These are phyloP conservation scores for Lampris incognitus DNA, from an alignment of 2,113 vertebrate genomes.

Conservation along the genomic window DNA sequence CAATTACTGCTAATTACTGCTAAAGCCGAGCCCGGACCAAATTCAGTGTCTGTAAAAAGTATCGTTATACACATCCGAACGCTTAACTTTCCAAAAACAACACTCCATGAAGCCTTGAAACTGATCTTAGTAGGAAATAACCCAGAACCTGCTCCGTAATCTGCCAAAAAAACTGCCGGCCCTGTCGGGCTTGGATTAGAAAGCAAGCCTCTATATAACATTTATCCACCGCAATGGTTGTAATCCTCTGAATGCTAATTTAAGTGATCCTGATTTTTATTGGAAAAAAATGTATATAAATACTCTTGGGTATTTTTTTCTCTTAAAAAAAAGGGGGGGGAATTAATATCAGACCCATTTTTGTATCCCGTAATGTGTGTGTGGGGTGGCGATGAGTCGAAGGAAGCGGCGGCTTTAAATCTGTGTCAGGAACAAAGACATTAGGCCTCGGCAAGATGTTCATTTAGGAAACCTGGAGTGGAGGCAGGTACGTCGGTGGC, in stretches of 20 bases:
- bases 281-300: constrained; percentile 60
- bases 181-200: no score
- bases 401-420: constrained; percentile 72
- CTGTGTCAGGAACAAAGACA: constrained; percentile 77
- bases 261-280: constrained; percentile 54
- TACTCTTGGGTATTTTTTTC: constrained; percentile 60
- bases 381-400: constrained; percentile 52
- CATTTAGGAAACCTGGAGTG: constrained; percentile 78
- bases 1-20: no score
- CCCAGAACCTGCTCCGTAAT: no score
- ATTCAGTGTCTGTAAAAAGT: no score
- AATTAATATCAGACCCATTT: constrained; percentile 73
- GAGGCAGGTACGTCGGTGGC: constrained; percentile 75
- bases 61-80: no score
- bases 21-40: no score
- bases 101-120: no score
- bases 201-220: constrained; percentile 27
- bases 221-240: constrained; percentile 29
- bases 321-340: constrained; percentile 54
- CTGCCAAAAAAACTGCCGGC: no score
- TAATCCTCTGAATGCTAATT: constrained; percentile 59
- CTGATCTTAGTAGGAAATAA: no score
- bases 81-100: no score
- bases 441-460: constrained; percentile 72
- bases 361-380: constrained; percentile 71